Evolutionary conservation across 2,888 invertebrate species (phyloP), one percentile per base, ranked within the genome.

Genomic region (Subacronicta megacephala): DNA sequence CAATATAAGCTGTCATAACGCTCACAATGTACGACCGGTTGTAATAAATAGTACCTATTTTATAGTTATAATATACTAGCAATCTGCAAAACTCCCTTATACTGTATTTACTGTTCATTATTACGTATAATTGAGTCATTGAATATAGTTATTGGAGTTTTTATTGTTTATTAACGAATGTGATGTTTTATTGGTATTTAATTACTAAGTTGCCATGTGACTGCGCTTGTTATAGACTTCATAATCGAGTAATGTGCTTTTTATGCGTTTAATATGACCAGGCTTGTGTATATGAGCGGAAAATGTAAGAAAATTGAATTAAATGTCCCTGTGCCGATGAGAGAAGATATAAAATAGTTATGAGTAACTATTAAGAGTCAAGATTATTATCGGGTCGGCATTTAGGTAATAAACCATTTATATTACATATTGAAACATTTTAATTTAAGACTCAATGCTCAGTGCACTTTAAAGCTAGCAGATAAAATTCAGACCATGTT

Each of bases 1-100:
- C 89, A 93, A 92, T 93, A 91, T 88, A 85, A 81, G 81, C 82
- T 82, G 84, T 85, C 86, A 83, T 90, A 87, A 90, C 80, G 80
- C 75, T 67, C 84, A 87, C 88, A 90, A 85, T 84, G 87, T 89
- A 84, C 80, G 82, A 78, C 71, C 76, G 66, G 69, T 50, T 80
- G 81, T 75, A 87, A 82, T 87, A 87, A 86, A 88, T 83, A 80
- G 75, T 79, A n/a, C n/a, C n/a, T n/a, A 73, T 87, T 88, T 88
- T 88, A 88, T 87, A 78, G 72, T 66, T 67, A 77, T 78, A 79
- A 76, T 76, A 55, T 70, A 72, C 44, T 46, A 54, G 52, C 65
- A 75, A 75, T 77, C 77, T 74, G 65, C 58, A 65, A 52, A 63
- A 59, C 62, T 69, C 41, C 38, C 53, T 64, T 46, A 29, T 40